These are phyloP conservation scores for Manis crassicaudata DNA, from an alignment of 2,797 vertebrate species.

Conservation along the genomic window DNA sequence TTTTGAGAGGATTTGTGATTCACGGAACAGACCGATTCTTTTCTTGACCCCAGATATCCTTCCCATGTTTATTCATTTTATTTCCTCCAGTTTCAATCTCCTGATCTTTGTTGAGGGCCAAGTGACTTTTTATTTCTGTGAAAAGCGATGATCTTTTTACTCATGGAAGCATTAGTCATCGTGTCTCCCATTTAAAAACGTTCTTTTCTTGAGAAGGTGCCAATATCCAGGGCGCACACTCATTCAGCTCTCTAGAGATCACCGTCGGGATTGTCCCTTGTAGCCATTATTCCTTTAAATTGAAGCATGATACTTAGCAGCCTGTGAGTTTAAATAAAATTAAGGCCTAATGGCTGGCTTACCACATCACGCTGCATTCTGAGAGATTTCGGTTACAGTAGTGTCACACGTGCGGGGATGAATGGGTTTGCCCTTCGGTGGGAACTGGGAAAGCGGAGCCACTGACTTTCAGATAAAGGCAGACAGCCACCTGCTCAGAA, in stretches of 20 bases:
- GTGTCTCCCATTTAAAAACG: conserved; percentile 54
- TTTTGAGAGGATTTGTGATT: not conserved
- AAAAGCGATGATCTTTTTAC: conserved; percentile 73
- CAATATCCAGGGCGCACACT: not conserved
- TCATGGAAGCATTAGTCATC: conserved; percentile 75
- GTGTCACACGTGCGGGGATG: not conserved
- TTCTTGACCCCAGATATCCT: conserved; percentile 63
- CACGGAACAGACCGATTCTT: not conserved
- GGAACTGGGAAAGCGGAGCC: not conserved
- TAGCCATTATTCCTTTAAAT: not conserved
- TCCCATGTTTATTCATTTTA: conserved; percentile 64
- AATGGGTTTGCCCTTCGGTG: not conserved
- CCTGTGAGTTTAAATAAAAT: conserved; percentile 13
- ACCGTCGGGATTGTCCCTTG: not conserved
- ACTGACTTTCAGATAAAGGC: not conserved
- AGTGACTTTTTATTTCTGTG: conserved; percentile 72
- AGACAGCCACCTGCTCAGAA: not conserved
- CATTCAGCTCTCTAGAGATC: not conserved
- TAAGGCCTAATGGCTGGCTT: conserved; percentile 34
- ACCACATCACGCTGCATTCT: not conserved
- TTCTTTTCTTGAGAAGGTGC: conserved; percentile 58
- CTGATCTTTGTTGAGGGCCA: conserved; percentile 69
- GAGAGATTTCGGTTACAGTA: not conserved
- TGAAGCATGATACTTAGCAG: conserved; percentile 48
- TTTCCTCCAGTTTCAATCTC: conserved; percentile 74